Evolutionary conservation across 2,113 vertebrate genomes (phyloP).

Genomic region (Prolemur simus): DNA sequence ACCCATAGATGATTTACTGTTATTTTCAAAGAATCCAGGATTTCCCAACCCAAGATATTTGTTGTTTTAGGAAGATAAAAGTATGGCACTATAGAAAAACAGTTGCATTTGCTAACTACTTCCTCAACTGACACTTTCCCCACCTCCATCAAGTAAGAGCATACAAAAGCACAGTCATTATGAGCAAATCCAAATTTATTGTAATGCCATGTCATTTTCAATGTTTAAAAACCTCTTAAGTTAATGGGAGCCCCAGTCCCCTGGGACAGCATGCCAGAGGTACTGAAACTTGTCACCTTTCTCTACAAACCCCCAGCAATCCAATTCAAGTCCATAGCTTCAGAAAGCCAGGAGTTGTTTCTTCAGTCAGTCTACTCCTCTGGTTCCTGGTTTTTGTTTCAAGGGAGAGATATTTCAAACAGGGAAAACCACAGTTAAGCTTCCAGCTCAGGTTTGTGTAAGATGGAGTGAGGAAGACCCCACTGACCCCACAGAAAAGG

Average conservation of each 20-base stretch:
- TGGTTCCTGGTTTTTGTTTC: constrained; percentile 67
- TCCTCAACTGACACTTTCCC: background rate
- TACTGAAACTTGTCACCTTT: constrained; percentile 45
- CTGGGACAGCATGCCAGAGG: constrained; percentile 70
- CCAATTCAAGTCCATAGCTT: constrained; percentile 73
- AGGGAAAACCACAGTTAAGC: constrained; percentile 55
- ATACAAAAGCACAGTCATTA: constrained; percentile 53
- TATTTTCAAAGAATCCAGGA: background rate
- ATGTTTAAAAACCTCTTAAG: constrained; percentile 74
- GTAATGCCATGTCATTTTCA: constrained; percentile 71
- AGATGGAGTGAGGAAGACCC: constrained; percentile 36
- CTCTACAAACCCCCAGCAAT: constrained; percentile 62
- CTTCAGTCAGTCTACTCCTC: constrained; percentile 67
- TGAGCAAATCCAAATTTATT: constrained; percentile 79
- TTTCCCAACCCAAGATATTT: background rate
- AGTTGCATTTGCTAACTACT: background rate
- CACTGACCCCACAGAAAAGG: constrained; percentile 39
- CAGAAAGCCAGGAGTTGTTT: constrained; percentile 68
- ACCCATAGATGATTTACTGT: background rate
- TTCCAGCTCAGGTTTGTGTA: constrained; percentile 54
- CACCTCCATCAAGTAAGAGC: background rate
- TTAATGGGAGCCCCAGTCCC: constrained; percentile 68
- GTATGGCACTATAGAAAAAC: background rate
- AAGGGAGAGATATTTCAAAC: constrained; percentile 56
- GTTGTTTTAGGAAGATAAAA: background rate